A percentile compares a stretch with the other conserved stretches of the same genome.
Evolutionary conservation across 1,140 invertebrate genomes (phyloP).

Genomic region (Heliconius hermathena): DNA sequence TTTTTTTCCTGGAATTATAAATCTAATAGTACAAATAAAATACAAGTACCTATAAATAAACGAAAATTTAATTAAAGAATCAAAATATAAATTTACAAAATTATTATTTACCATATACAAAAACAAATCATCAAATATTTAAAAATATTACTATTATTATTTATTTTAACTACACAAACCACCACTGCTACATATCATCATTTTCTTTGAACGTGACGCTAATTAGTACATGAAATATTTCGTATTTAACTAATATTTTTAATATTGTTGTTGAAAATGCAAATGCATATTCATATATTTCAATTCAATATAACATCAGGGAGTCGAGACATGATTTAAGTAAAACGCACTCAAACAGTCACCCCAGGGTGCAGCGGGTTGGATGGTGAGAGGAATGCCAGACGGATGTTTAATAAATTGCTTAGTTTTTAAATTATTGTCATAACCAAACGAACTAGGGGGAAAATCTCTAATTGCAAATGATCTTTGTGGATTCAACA

Average conservation of each 20-base stretch:
- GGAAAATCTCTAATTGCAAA: background rate
- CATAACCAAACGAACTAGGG: background rate
- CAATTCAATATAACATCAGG: slow-evolving; percentile 8
- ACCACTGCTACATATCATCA: background rate
- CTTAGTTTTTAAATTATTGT: slow-evolving; percentile 14
- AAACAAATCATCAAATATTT: no score
- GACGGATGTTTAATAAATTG: slow-evolving; percentile 14
- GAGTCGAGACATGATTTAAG: slow-evolving; percentile 14
- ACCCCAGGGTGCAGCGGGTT: slow-evolving; percentile 7
- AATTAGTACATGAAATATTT: background rate
- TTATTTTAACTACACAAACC: background rate
- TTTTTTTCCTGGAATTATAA: background rate
- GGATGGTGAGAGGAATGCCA: background rate
- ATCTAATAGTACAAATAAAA: background rate
- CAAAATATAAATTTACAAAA: no score
- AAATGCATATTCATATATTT: background rate
- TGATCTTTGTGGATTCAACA: background rate
- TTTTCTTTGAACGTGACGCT: background rate
- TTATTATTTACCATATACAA: no score
- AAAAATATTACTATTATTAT: no score
- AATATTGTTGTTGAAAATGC: slow-evolving; percentile 10
- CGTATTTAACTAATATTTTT: slow-evolving; percentile 11
- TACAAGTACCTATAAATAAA: background rate
- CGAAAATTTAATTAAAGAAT: no score
- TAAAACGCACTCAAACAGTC: slow-evolving; percentile 14